These are phyloP conservation scores for Eira barbara DNA, from an alignment of 2,113 vertebrate species.

Conservation along the genomic window DNA sequence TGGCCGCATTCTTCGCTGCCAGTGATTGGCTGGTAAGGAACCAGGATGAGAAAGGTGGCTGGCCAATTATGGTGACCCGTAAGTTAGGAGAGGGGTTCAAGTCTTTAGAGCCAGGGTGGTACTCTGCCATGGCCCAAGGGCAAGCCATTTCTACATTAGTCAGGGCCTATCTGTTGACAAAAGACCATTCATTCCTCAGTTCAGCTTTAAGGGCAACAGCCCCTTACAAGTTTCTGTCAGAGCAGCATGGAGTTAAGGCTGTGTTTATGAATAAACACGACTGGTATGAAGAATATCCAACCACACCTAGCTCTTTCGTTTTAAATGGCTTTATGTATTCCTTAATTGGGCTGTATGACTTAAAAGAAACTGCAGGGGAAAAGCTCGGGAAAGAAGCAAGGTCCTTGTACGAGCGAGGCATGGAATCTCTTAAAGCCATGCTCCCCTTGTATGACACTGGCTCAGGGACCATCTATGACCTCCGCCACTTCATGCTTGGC, in stretches of 20 bases:
- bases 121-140: conserved; percentile 99
- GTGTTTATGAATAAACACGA: conserved; percentile 96
- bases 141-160: conserved; percentile 98
- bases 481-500: conserved; percentile 96
- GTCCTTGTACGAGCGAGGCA: conserved; percentile 90
- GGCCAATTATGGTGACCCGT: conserved; percentile 98
- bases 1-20: conserved; percentile 95
- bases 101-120: conserved; percentile 97
- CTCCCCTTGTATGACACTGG: conserved; percentile 97
- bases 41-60: conserved; percentile 96
- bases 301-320: conserved; percentile 95
- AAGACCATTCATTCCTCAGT: conserved; percentile 89
- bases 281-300: conserved; percentile 99
- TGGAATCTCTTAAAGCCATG: conserved; percentile 97
- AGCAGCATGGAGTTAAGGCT: conserved; percentile 94
- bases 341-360: conserved; percentile 93
- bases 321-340: conserved; percentile 99
- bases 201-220: conserved; percentile 92
- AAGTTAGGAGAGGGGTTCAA: conserved; percentile 96
- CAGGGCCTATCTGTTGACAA: conserved; percentile 93
- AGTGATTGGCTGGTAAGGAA: conserved; percentile 95
- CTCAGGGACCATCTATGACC: conserved; percentile 97
- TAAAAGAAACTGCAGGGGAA: conserved; percentile 94
- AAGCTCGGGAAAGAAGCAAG: conserved; percentile 89
- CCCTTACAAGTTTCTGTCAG: conserved; percentile 91